Evolutionary conservation across 2,797 vertebrate genomes (phyloP), one percentile per base, ranked within the genome.

Genomic region (Sphenodon punctatus): DNA sequence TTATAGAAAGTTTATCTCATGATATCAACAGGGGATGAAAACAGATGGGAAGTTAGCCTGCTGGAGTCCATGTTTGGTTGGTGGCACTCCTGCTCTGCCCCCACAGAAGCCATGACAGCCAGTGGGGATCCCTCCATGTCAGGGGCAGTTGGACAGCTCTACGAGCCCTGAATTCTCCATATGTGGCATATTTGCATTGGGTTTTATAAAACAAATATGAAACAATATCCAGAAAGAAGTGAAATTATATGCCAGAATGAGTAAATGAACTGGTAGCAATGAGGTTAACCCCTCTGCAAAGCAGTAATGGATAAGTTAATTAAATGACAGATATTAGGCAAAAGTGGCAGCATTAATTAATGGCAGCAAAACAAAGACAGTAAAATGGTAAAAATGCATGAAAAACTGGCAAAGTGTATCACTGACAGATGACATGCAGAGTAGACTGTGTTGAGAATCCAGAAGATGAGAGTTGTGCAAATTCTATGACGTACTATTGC

Each of bases 321-420:
- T 81, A 89, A 82, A 87, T 78, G 68, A 63, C 67, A 91, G 53
- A 45, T 81, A 10, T 34, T 43, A 89, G 68, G 88, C 89, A 67
- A 67, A 83, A 87, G 70, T 79, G 75, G 42, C 73, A 87, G 41
- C 74, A 27, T 86, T 86, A 90, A 91, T 89, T 90, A 90, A 89
- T 84, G 68, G 36, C 53, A 87, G 49, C 22, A 64, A 71, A 82
- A 78, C 42, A 78, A 45, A 67, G 41, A 46, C 16, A 79, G 56
- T 86, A 39, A 85, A 90, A 83, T 63, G 64, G 10, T 39, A 87
- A 51, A 8, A 79, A 77, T 69, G n/a, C 48, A 86, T 85, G 89
- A 42, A 81, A 90, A 91, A 45, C 16, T 78, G 71, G 61, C 69
- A 87, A 45, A 60, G 38, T 20, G 85, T 82, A 86, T 8, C 36